A percentile compares a stretch with the other conserved stretches of the same genome.
Evolutionary conservation across 2,888 invertebrate species (phyloP).

Genomic region (Ectobius pallidus): DNA sequence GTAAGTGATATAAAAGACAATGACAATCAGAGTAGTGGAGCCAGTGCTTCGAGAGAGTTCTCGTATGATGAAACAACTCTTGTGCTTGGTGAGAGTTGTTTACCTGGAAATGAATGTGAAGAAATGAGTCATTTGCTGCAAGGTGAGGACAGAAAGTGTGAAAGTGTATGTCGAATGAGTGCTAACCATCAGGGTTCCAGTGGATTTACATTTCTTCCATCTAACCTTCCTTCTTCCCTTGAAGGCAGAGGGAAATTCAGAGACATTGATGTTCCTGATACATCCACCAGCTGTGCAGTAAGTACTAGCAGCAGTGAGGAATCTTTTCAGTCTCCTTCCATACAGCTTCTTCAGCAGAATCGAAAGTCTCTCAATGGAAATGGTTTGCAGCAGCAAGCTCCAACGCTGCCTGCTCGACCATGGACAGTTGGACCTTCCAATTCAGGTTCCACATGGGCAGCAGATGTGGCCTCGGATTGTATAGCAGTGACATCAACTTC

Average conservation of each 20-base stretch:
- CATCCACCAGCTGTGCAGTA: neutral
- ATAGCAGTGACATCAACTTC: neutral
- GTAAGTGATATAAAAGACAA: slow-evolving; percentile 3
- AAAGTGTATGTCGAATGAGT: neutral
- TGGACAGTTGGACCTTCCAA: slow-evolving; percentile 31
- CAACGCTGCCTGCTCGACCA: slow-evolving; percentile 12
- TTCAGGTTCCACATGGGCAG: neutral
- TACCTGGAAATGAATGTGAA: slow-evolving; percentile 29
- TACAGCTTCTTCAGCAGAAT: slow-evolving; percentile 25
- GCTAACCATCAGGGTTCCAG: neutral
- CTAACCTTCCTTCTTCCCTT: neutral
- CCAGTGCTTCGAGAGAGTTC: slow-evolving; percentile 5
- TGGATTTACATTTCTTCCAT: slow-evolving; percentile 21
- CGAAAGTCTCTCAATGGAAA: neutral
- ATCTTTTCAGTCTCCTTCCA: slow-evolving; percentile 34
- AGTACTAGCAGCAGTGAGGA: slow-evolving; percentile 37
- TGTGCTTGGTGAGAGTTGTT: neutral
- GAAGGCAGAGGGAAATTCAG: neutral
- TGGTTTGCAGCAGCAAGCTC: neutral
- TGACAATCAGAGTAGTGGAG: neutral
- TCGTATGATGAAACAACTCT: slow-evolving; percentile 2
- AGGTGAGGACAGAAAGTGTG: slow-evolving; percentile 18
- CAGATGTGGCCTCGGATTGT: neutral
- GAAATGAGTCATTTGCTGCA: slow-evolving; percentile 37
- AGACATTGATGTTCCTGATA: neutral